These are phyloP conservation scores for Callimorpha dominula DNA, from an alignment of 2,888 invertebrate species.

Conservation along the genomic window DNA sequence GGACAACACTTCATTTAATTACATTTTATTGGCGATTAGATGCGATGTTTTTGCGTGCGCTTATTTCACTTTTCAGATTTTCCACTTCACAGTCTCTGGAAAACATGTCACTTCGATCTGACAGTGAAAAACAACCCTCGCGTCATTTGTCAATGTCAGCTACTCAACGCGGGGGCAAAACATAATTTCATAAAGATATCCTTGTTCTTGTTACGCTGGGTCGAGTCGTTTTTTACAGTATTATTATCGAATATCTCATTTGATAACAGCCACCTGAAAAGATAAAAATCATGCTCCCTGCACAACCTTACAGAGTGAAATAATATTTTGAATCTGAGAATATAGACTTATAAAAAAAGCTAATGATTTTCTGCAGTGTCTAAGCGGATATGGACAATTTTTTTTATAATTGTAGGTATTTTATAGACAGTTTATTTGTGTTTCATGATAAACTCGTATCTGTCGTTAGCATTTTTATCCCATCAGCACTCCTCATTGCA, in stretches of 20 bases:
- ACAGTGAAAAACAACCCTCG: constrained; percentile 83
- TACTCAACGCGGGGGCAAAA: constrained; percentile 78
- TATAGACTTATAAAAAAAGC: neutral
- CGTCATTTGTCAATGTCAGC: constrained; percentile 84
- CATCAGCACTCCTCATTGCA: too few species aligned
- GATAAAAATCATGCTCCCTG: constrained; percentile 16
- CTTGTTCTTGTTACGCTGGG: constrained; percentile 76
- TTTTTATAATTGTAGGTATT: too few species aligned
- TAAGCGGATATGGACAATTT: too few species aligned
- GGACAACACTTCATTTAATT: constrained; percentile 8
- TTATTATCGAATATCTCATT: constrained; percentile 64
- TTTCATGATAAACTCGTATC: too few species aligned
- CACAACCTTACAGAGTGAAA: too few species aligned
- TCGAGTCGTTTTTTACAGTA: constrained; percentile 66
- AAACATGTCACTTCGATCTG: constrained; percentile 83
- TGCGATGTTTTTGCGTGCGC: constrained; percentile 60
- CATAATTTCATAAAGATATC: constrained; percentile 85
- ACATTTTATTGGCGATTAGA: constrained; percentile 23
- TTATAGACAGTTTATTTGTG: too few species aligned
- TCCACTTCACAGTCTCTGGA: constrained; percentile 75
- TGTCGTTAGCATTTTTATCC: too few species aligned
- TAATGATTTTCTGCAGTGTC: too few species aligned
- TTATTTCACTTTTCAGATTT: constrained; percentile 77
- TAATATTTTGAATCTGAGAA: neutral
- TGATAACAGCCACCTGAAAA: constrained; percentile 46